Percentiles rank a stretch among this genome's conserved stretches.
phyloP scores from a whole-genome alignment of 2,113 vertebrate species.

The Numida meleagris region DNA sequence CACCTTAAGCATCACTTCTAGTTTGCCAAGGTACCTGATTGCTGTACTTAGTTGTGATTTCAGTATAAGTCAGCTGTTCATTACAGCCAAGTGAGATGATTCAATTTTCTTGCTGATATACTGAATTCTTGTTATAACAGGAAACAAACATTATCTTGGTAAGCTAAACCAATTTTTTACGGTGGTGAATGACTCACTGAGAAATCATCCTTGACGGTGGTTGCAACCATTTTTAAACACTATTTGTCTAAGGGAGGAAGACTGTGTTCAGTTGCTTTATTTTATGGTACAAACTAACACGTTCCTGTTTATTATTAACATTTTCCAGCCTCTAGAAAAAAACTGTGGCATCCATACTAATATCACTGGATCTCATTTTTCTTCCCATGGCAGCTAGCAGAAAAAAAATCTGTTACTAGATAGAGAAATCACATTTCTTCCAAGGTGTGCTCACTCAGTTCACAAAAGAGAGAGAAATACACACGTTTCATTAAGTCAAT shows the following conservation, averaged over 20 bases:
- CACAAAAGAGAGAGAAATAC: background rate
- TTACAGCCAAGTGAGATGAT: slow-evolving; percentile 22
- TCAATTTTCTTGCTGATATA: slow-evolving; percentile 56
- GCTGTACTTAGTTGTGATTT: slow-evolving; percentile 9
- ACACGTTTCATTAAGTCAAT: background rate
- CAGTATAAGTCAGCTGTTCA: slow-evolving; percentile 25
- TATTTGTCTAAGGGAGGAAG: slow-evolving; percentile 20
- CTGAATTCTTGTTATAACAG: slow-evolving; percentile 55
- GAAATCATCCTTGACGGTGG: slow-evolving; percentile 61
- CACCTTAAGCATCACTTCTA: background rate
- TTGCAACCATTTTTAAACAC: slow-evolving; percentile 24
- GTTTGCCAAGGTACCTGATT: background rate
- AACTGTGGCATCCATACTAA: background rate
- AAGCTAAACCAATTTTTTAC: slow-evolving; percentile 53
- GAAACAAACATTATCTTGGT: slow-evolving; percentile 67
- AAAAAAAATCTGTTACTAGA: background rate
- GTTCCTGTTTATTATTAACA: background rate
- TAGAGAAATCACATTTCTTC: background rate
- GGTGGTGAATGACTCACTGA: slow-evolving; percentile 66
- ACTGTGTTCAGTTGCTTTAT: background rate
- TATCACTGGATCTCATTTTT: background rate
- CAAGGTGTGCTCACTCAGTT: background rate
- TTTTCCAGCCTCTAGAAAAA: background rate
- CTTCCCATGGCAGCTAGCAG: background rate
- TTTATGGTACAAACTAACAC: background rate